Evolutionary conservation across 2,113 vertebrate species (phyloP).

Genomic region (Cygnus buccinator): DNA sequence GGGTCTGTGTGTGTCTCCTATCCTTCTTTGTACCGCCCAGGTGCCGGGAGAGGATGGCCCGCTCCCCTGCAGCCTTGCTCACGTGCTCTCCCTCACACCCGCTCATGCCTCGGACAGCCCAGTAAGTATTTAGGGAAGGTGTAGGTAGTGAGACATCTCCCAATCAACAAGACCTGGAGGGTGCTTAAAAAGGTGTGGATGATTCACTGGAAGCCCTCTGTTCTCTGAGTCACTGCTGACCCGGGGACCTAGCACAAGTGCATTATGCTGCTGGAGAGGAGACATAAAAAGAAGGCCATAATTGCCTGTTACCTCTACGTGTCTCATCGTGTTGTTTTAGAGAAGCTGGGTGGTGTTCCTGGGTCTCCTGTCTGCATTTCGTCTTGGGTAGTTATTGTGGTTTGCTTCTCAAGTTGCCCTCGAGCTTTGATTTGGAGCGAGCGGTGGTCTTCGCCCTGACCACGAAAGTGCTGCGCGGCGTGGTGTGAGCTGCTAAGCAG

Average conservation of each 20-base stretch:
- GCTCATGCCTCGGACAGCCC: background rate
- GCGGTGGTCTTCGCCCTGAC: background rate
- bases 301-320: background rate
- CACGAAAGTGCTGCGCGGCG: background rate
- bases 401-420: background rate
- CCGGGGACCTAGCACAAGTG: slow-evolving; percentile 12
- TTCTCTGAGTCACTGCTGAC: slow-evolving; percentile 55
- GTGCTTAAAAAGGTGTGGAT: background rate
- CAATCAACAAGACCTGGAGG: slow-evolving; percentile 26
- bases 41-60: background rate
- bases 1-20: background rate
- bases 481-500: background rate
- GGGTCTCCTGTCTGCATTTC: slow-evolving; percentile 10
- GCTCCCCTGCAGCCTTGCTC: background rate
- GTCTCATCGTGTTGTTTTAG: background rate
- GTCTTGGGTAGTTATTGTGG: background rate
- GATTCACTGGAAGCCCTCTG: slow-evolving; percentile 48
- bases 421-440: background rate
- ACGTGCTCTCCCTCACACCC: background rate
- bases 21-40: background rate
- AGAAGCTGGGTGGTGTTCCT: slow-evolving; percentile 38
- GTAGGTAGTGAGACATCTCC: slow-evolving; percentile 53
- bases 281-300: slow-evolving; percentile 20
- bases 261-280: background rate
- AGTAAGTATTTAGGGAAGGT: slow-evolving; percentile 42